These are phyloP conservation scores for Bombus haemorrhoidalis DNA, from an alignment of 1,140 invertebrate species.

Conservation along the genomic window DNA sequence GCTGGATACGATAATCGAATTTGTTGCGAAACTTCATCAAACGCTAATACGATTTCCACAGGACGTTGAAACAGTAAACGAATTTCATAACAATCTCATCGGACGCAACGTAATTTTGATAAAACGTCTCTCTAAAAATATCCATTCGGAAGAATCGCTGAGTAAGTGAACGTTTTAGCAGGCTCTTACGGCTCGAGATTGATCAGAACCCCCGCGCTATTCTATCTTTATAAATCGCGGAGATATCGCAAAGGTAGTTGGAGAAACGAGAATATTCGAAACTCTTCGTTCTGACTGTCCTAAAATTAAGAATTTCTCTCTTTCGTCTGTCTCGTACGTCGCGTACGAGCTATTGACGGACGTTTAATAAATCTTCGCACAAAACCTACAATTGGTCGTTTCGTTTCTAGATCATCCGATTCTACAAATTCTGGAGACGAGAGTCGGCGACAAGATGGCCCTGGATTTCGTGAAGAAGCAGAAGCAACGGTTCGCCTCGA, in stretches of 20 bases:
- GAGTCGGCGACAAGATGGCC: constrained; percentile 92
- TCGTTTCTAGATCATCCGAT: constrained; percentile 88
- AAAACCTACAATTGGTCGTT: neutral
- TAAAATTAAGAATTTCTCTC: too few species aligned
- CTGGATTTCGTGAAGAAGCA: constrained; percentile 95
- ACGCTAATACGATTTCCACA: neutral
- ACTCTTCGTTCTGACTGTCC: too few species aligned
- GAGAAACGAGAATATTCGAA: too few species aligned
- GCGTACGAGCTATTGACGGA: too few species aligned
- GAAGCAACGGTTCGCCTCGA: constrained; percentile 85
- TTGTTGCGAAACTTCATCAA: neutral
- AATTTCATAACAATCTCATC: neutral
- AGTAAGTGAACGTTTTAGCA: neutral
- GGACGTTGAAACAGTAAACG: neutral
- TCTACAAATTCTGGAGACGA: constrained; percentile 91
- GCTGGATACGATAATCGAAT: neutral
- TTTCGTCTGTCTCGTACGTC: too few species aligned
- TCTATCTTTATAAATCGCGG: neutral
- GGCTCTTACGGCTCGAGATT: neutral
- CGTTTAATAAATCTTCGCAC: too few species aligned
- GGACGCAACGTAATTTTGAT: neutral
- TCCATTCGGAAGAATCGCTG: neutral
- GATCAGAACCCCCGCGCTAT: neutral
- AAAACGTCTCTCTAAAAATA: neutral
- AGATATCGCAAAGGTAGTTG: too few species aligned